These are phyloP conservation scores for Atlantisia rogersi DNA, from an alignment of 2,113 vertebrate genomes.

Conservation along the genomic window DNA sequence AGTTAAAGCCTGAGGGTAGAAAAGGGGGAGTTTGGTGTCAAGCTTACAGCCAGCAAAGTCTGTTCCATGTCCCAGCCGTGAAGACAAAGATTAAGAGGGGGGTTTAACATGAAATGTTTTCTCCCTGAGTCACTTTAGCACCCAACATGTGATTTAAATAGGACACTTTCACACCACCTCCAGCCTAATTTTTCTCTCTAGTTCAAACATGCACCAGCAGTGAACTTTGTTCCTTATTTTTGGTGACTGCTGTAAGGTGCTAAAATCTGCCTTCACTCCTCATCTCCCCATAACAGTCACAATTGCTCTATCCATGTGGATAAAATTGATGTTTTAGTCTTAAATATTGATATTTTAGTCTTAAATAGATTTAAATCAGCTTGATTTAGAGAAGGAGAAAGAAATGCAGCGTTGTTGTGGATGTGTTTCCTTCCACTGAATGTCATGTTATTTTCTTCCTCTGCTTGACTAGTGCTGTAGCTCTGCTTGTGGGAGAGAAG, in stretches of 20 bases:
- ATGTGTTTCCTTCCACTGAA: neutral
- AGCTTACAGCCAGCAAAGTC: neutral
- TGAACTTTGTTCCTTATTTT: neutral
- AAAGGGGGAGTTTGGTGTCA: neutral
- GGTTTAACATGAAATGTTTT: neutral
- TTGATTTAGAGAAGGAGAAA: neutral
- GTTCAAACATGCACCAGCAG: neutral
- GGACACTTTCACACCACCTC: neutral
- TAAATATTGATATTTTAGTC: too few species aligned
- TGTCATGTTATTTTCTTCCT: neutral
- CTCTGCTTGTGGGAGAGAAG: conserved; percentile 92
- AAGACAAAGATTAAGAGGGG: neutral
- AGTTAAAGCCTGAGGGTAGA: neutral
- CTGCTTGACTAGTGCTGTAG: conserved; percentile 78
- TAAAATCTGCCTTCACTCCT: neutral
- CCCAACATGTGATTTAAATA: neutral
- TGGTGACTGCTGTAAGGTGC: neutral
- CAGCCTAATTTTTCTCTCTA: neutral
- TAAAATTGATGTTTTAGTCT: neutral
- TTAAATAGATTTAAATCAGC: neutral
- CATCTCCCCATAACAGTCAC: neutral
- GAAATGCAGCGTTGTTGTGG: neutral
- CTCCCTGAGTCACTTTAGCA: neutral
- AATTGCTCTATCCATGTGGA: neutral
- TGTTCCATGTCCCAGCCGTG: neutral